These are phyloP conservation scores for Camponotus pennsylvanicus DNA, from an alignment of 1,140 invertebrate species.

Conservation along the genomic window DNA sequence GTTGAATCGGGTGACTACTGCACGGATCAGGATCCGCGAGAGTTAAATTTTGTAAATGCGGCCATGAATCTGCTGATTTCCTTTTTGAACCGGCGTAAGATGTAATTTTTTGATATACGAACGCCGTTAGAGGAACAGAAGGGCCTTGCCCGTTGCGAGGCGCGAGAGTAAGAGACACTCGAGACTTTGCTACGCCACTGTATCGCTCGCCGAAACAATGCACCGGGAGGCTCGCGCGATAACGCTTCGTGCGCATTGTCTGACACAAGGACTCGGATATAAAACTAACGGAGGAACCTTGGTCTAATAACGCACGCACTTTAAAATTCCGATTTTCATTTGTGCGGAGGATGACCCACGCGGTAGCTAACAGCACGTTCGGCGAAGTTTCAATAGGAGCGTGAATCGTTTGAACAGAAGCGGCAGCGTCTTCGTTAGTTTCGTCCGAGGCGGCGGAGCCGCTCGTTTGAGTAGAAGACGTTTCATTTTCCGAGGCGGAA, in stretches of 20 bases:
- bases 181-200: not conserved
- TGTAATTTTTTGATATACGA: constrained; percentile 55
- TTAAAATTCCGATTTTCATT: not conserved
- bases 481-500: not conserved
- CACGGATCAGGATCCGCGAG: constrained; percentile 58
- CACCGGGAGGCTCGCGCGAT: not conserved
- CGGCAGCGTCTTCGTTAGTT: not conserved
- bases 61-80: constrained; percentile 20
- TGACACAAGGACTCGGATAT: not conserved
- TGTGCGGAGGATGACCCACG: not conserved
- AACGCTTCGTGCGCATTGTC: constrained; percentile 33
- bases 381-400: not conserved
- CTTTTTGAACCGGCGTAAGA: constrained; percentile 20
- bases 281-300: constrained; percentile 44
- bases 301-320: constrained; percentile 55
- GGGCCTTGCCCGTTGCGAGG: too few species aligned
- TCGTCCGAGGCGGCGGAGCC: too few species aligned
- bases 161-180: too few species aligned
- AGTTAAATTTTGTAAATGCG: constrained; percentile 41
- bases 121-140: not conserved
- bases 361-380: not conserved
- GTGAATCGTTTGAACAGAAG: not conserved
- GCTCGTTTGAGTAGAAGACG: too few species aligned
- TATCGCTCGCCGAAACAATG: constrained; percentile 34
- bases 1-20: constrained; percentile 30